Evolutionary conservation across 2,797 vertebrate species (phyloP).

Genomic region (Adelosebastes latens): DNA sequence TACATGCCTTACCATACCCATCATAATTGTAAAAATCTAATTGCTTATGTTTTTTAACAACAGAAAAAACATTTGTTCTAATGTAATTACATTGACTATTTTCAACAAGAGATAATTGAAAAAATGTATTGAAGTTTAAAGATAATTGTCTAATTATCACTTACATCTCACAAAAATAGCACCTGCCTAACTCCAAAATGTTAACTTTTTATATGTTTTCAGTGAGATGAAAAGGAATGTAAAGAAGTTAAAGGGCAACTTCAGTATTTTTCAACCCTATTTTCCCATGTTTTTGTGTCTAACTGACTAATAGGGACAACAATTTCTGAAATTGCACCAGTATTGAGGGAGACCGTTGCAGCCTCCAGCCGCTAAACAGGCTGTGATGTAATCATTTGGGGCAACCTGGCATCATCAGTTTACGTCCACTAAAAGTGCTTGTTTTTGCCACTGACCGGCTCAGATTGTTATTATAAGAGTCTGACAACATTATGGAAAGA

Average conservation of each 20-base stretch:
- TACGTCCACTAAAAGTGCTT: neutral
- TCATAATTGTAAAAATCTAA: neutral
- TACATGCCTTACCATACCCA: neutral
- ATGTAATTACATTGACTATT: neutral
- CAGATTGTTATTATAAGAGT: too few relatives aligned
- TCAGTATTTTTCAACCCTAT: too few relatives aligned
- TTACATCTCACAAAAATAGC: neutral
- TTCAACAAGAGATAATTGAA: neutral
- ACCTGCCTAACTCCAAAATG: neutral
- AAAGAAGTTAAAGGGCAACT: neutral
- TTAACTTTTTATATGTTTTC: constrained; percentile 23
- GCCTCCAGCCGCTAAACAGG: too few relatives aligned
- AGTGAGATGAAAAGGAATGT: constrained; percentile 9
- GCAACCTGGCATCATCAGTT: too few relatives aligned
- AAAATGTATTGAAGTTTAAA: neutral
- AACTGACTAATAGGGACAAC: too few relatives aligned
- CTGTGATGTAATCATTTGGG: too few relatives aligned
- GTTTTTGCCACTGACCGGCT: too few relatives aligned
- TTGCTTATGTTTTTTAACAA: neutral
- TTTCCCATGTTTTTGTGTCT: too few relatives aligned
- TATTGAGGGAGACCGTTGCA: too few relatives aligned
- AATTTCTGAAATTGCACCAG: too few relatives aligned
- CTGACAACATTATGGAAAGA: too few relatives aligned
- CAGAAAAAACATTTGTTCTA: neutral
- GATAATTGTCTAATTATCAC: neutral